Base-by-base conservation (phyloP, 2,113 vertebrate species). In the Thamnophis sirtalis region DNA sequence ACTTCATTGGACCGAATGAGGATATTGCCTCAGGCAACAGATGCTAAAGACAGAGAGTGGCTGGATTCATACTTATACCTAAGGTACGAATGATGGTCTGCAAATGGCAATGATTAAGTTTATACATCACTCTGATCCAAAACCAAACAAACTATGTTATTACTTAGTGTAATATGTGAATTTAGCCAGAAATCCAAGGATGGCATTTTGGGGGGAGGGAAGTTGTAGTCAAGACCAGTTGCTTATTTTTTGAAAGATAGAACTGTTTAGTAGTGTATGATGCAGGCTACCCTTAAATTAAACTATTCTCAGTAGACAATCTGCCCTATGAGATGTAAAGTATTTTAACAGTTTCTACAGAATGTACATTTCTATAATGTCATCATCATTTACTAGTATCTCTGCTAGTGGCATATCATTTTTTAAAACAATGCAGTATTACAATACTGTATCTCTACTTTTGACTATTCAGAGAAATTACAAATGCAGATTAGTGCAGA, bases 381-480 rank as follows among this genome's bases (percentile, higher is more conserved):
- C 68, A 38, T 38, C 68, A 80, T 51, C 53, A 54, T 15, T 54
- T 54, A 54, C 13, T 54, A 54, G 13, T 80, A 80, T 21, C 73
- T 7, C 33, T 80, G 33, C 17, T 80, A 38, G 17, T 80, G 15
- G 68, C 33, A 80, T 38, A 21, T 38, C 17, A 80, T 80, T 80
- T 80, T 80, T 43, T 43, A 80, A 80, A 80, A 1, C 15, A 80
- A 80, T 73, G 15, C 15, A 38, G 3, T 80, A 43, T 43, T 43
- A 21, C 73, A 19, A 43, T 38, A 80, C 17, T 21, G 58, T 91
- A 93, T 95, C 60, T 48, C 28, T 33, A 51, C 28, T 89, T 91
- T 92, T 80, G 3, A 93, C 24, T 73, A 86, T 84, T 51, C 17
- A 92, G 90, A 92, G 49, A n/a, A 73, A 28, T 54, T 93, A 3